A percentile compares a stretch with the other conserved stretches of the same genome.
Conservation (phyloP, 2,797 vertebrate species). For the Neopelma chrysocephalum region DNA sequence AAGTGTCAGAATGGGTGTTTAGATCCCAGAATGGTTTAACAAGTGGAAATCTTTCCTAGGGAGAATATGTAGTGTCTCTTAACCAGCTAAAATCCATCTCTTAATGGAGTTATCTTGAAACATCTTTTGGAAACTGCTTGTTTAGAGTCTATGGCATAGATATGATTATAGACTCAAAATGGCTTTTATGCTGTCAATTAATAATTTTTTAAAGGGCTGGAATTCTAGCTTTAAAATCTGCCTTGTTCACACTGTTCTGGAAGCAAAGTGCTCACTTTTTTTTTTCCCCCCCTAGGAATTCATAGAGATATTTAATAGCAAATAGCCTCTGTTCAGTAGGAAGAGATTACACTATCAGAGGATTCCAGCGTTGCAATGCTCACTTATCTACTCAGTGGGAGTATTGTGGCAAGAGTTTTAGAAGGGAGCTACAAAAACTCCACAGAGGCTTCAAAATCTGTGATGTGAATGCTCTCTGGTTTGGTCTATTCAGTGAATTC, state of each 20-base stretch:
- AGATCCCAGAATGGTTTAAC: not conserved
- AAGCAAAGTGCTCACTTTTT: not conserved
- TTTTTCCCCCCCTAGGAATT: fast-evolving
- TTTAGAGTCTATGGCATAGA: not conserved
- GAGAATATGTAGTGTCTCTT: not conserved
- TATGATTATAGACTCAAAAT: not conserved
- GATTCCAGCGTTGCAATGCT: not conserved
- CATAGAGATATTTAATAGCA: not conserved
- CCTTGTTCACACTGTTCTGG: not conserved
- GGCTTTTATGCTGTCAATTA: not conserved
- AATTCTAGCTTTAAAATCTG: not conserved
- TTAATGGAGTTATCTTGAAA: not conserved
- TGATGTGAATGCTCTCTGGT: not conserved
- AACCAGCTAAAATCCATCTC: not conserved
- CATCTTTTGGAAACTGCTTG: not conserved
- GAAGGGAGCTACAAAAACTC: not conserved
- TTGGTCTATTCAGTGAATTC: not conserved
- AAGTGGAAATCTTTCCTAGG: not conserved
- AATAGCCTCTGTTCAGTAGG: not conserved
- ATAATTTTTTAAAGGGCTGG: not conserved
- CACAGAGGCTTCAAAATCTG: not conserved
- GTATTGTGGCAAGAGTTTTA: not conserved
- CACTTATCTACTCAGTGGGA: not conserved
- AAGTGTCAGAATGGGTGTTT: not conserved
- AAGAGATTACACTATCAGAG: not conserved